Base-by-base conservation (phyloP, 2,113 vertebrate species). In the Tricholaema leucomelas region DNA sequence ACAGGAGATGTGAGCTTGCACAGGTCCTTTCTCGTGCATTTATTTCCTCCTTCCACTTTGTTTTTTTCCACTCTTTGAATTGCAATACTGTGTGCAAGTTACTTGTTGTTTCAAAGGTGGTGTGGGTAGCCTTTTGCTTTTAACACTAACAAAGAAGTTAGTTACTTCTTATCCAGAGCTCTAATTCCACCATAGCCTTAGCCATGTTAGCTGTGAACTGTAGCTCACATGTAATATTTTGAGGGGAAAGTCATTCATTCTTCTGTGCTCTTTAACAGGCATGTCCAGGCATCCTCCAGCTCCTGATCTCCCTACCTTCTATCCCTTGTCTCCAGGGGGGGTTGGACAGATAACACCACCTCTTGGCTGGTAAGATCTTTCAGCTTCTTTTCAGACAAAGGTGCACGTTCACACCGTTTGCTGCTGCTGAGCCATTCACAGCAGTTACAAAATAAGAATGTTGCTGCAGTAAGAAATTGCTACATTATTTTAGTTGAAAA, bases 271-370 rank as follows among this genome's bases (percentile, higher is more conserved):
- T 93, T 94, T 70, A 79, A 94, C 92, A 99, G 99, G 99, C 97
- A 99, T 99, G 98, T 98, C 97, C 81, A 98, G 99, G 95, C 99
- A 99, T 97, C 99, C 99, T 95, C 98, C 98, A 12, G 99, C 98
- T 96, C 98, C 98, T 81, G 99, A 99, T 96, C 99, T 99, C 95
- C 96, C 99, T 90, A 99, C 99, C 96, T 99, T 99, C 97, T 99
- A 99, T 97, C 98, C 99, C 24, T 97, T 99, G 94, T 99, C 99
- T 96, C 99, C 99, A 28, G 98, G 99, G 75, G 98, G 98, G 83
- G 98, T 99, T 56, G 99, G 99, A 79, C 99, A 99, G 98, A 98
- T 99, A 95, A 99, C 99, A 70, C 99, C 99, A 86, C 99, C 99
- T 76, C 98, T 99, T 89, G 99, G 99, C 98, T 99, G 99, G 99